These are phyloP conservation scores for Cebus imitator DNA, from an alignment of 2,113 vertebrate genomes.

Conservation along the genomic window DNA sequence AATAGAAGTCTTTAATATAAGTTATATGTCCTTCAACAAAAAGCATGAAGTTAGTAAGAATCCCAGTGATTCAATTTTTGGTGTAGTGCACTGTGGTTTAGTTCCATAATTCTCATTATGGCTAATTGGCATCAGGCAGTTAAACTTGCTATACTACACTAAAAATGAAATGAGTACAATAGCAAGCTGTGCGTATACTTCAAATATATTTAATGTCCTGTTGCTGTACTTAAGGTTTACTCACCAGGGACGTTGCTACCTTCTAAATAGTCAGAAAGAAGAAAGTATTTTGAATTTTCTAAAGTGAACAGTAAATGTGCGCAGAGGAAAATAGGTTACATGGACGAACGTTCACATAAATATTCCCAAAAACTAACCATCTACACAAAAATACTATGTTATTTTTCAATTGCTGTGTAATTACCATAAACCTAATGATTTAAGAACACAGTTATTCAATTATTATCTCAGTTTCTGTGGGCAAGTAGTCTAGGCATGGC, in stretches of 20 bases:
- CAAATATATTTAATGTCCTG: constrained; percentile 45
- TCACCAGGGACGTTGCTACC: background rate
- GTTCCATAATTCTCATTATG: constrained; percentile 40
- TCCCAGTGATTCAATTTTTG: constrained; percentile 52
- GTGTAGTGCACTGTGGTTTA: background rate
- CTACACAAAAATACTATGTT: background rate
- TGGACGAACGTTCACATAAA: background rate
- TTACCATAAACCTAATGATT: background rate
- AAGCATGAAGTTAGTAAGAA: constrained; percentile 42
- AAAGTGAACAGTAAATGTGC: background rate
- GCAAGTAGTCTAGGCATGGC: background rate
- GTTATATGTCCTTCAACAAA: constrained; percentile 32
- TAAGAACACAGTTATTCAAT: background rate
- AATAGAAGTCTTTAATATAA: constrained; percentile 46
- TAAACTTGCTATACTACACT: constrained; percentile 3
- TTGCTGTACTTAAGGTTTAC: constrained; percentile 26
- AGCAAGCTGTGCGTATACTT: constrained; percentile 6
- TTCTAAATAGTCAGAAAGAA: background rate
- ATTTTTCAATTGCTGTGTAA: background rate
- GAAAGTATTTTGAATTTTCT: background rate
- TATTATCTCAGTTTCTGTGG: background rate
- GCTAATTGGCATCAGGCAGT: constrained; percentile 58
- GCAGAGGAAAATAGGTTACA: background rate
- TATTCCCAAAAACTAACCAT: background rate
- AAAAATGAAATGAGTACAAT: constrained; percentile 46